phyloP scores from a whole-genome alignment of 2,113 vertebrate genomes.

The Menura novaehollandiae region DNA sequence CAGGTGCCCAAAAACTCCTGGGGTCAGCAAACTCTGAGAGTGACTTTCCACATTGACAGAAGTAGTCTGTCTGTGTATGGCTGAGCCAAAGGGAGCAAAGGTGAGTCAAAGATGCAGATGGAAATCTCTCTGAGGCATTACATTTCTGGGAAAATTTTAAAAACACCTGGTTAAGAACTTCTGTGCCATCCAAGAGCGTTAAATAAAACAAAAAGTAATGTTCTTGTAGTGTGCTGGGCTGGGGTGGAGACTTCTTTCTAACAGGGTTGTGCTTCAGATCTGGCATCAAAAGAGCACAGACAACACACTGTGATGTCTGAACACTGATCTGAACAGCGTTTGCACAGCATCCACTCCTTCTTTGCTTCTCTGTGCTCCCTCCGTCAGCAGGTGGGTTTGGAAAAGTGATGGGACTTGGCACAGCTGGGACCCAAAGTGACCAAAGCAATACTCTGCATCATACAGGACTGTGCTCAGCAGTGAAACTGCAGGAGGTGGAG shows the following conservation, averaged over 20 bases:
- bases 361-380: background rate
- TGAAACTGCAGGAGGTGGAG: background rate
- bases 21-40: background rate
- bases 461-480: background rate
- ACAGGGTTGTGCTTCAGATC: background rate
- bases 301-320: too few relatives aligned
- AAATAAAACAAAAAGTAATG: background rate
- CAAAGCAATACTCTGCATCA: background rate
- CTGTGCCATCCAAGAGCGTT: background rate
- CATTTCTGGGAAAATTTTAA: background rate
- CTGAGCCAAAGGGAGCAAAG: background rate
- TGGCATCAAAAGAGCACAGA: background rate
- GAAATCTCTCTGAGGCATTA: background rate
- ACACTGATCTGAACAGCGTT: background rate
- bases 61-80: background rate
- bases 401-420: background rate
- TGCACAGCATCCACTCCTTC: background rate
- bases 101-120: background rate
- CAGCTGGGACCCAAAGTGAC: background rate
- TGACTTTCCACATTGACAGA: background rate
- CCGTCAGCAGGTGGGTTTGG: background rate
- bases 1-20: background rate
- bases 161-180: background rate
- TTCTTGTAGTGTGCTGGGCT: fast-evolving
- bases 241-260: background rate